These are phyloP conservation scores for Drosophila ananassae DNA, from an alignment of 1,140 invertebrate species.

Conservation along the genomic window DNA sequence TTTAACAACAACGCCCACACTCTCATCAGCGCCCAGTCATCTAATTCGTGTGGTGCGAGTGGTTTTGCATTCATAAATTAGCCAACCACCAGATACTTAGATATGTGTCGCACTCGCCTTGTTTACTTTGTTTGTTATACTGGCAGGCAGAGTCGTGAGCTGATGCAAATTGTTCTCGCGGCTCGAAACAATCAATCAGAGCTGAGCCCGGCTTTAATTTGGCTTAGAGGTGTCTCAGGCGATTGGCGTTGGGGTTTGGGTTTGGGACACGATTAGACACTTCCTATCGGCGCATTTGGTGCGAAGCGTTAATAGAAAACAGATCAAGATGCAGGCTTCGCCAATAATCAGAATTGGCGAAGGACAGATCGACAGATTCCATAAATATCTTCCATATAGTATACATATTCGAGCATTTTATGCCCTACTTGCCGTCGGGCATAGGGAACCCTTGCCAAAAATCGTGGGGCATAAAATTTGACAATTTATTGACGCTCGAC, in stretches of 20 bases:
- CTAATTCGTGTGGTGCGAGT: slow-evolving; percentile 76
- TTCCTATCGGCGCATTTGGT: slow-evolving; percentile 3
- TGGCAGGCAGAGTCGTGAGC: slow-evolving; percentile 54
- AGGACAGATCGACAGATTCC: neutral
- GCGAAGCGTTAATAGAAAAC: too few species aligned
- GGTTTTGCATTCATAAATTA: slow-evolving; percentile 81
- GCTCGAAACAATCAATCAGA: slow-evolving; percentile 68
- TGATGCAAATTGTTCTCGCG: slow-evolving; percentile 65
- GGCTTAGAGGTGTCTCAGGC: slow-evolving; percentile 66
- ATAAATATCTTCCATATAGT: slow-evolving; percentile 10
- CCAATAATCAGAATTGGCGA: neutral
- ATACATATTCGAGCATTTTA: slow-evolving; percentile 30
- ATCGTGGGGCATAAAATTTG: slow-evolving; percentile 80
- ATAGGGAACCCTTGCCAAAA: slow-evolving; percentile 63
- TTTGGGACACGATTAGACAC: slow-evolving; percentile 43
- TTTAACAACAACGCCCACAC: slow-evolving; percentile 53
- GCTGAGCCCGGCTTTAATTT: slow-evolving; percentile 65
- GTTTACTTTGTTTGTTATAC: neutral
- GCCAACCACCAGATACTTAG: slow-evolving; percentile 60
- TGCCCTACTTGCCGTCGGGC: slow-evolving; percentile 42
- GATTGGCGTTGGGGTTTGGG: slow-evolving; percentile 60
- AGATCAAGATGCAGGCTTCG: too few species aligned
- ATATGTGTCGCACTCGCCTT: slow-evolving; percentile 56
- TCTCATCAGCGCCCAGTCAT: slow-evolving; percentile 47
- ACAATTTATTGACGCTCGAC: slow-evolving; percentile 78